Evolutionary conservation across 2,113 vertebrate genomes (phyloP), one percentile per base, ranked within the genome.

Genomic region (Poeciliopsis turrubarensis): DNA sequence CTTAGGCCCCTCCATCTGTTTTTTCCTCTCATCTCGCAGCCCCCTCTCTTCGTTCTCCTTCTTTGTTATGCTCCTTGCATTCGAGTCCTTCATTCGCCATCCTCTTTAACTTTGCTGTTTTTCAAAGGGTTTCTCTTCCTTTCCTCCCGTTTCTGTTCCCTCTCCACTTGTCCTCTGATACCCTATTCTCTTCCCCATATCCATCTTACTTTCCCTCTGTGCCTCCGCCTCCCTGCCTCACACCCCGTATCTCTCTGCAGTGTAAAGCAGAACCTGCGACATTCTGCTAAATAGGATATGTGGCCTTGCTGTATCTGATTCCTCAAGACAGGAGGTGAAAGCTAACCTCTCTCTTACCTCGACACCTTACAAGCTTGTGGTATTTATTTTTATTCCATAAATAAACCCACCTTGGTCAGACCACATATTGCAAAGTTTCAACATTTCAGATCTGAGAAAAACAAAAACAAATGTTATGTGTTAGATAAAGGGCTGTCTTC

Each of bases 1-100:
- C 80, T 87, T 87, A 85, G 87, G 83, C 85, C 81, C 72, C 83
- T 90, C 81, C 83, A 90, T 90, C 85, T 92, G 87, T 84, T 86
- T 80, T 41, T 83, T 73, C 65, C 75, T 82, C 75, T 86, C 74
- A 73, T 25, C 72, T 87, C 73, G 25, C 65, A 39, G 78, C 84
- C 85, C 87, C 77, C 80, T 84, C 82, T 81, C 79, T 72, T 73
- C 60, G 70, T 83, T 78, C 81, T 65, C 79, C 83, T 78, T 80
- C 89, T 86, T 88, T 91, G 86, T 81, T 87, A 79, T 81, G 82
- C 81, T 80, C 81, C 75, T 79, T 69, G 68, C 79, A 80, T 87
- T 80, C 63, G 80, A 76, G 81, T 77, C 82, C 69, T 77, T 84
- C 83, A 77, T 79, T 73, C 57, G 19, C 83, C 80, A 68, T 73